Evolutionary conservation across 2,797 vertebrate species (phyloP), one percentile per base, ranked within the genome.

Genomic region (Vireo griseus): DNA sequence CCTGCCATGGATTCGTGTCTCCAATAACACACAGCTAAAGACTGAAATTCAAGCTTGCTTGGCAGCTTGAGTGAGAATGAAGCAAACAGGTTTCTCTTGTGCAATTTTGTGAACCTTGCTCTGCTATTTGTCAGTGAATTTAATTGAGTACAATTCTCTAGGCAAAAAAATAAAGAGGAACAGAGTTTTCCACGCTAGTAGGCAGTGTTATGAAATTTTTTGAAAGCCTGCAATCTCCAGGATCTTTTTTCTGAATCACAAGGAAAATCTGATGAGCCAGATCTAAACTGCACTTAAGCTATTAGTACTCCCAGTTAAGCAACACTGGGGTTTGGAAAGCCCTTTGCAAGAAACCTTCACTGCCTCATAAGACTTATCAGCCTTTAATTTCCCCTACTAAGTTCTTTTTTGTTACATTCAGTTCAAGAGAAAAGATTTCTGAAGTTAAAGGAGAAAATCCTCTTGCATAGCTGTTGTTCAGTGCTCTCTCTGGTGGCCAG

Each of bases 221-320:
- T 67, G 45, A 85, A 92, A 87, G 67, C 52, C 74, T 94, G 77
- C 86, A 95, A 84, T 96, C 92, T 92, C 55, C 55, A 65, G 63
- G 71, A 95, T 95, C 45, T 4, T 59, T 95, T 90, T 87, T 79
- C 59, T 95, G 83, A 90, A 95, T 96, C 91, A 68, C 54, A 62
- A 29, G 83, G 71, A 86, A 92, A 86, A 88, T 95, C 74, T 92
- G 69, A 90, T 92, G 92, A 94, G 83, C 88, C 80, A 44, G 44
- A 73, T 82, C 88, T 92, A 82, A 88, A 66, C 71, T 80, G n/a
- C 76, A 45, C 74, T 92, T 93, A 67, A 63, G 88, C 44, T 85
- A 61, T 94, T 94, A 93, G 47, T 57, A 35, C 59, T 93, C 45
- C 52, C 59, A 92, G 83, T 96, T 94, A 92, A 87, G 93, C 94